These are phyloP conservation scores for Patiria pectinifera DNA, from an alignment of 53 echinoderm and acorn worm genomes.

Conservation along the genomic window DNA sequence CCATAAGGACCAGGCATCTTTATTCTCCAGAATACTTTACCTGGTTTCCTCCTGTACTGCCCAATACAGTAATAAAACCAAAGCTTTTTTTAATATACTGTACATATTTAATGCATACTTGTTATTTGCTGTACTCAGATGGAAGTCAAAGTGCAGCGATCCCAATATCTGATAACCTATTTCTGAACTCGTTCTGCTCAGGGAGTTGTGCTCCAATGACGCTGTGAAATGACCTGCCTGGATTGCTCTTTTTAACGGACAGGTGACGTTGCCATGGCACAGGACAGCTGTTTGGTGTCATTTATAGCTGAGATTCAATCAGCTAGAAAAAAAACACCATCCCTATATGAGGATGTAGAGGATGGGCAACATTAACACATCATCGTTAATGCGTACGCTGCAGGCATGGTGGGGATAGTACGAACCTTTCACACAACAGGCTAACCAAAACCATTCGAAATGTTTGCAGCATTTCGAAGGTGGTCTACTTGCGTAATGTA, in stretches of 20 bases:
- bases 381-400: background rate
- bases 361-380: background rate
- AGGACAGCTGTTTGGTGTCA: conserved; percentile 27
- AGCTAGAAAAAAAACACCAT: background rate
- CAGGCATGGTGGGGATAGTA: no score
- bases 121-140: background rate
- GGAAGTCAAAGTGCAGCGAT: background rate
- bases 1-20: no score
- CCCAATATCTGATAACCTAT: conserved; percentile 3
- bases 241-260: conserved; percentile 7
- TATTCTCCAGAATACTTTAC: no score
- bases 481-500: no score
- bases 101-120: background rate
- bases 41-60: no score
- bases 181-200: background rate
- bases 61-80: background rate
- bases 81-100: background rate
- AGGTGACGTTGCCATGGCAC: conserved; percentile 45
- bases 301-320: conserved; percentile 8
- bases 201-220: background rate
- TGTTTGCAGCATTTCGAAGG: no score
- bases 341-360: background rate
- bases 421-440: no score
- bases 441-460: no score
- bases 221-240: background rate